Base-by-base conservation (phyloP, 2,113 vertebrate genomes). In the Ptychochromis oligacanthus region DNA sequence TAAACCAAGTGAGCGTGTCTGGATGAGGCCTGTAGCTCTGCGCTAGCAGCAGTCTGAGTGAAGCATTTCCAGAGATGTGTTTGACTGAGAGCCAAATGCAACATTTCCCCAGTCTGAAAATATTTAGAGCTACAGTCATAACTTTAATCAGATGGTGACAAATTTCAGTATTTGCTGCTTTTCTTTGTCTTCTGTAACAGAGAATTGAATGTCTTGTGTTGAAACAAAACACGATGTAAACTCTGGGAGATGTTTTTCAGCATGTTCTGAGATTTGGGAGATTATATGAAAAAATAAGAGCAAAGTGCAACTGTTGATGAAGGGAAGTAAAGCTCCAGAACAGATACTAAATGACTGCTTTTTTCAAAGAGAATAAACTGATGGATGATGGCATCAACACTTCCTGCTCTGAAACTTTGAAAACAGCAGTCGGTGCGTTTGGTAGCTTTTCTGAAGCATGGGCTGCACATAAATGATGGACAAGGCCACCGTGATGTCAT, bases 51-150 rank as follows among this genome's bases (percentile, higher is more conserved):
- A 38, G 36, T 52, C 55, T 24, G 54, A 76, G 67, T 20, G 14
- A 74, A 22, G 36, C 60, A 70, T 78, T 74, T 24, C 4, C 2
- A 59, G 85, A 89, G 80, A 77, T 36, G 76, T 77, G 81, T 60
- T 81, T 49, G 76, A 70, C 56, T 55, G 75, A 38, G 5, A 18
- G 15, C 20, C 4, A 18, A 64, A 7, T 64, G 34, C 46, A 72
- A 26, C 65, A 52, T 0, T 60, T 56, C 7, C 38, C 24, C 49
- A 59, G 54, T 4, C 38, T 0, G 26, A 22, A 28, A 46, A 2
- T 52, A 18, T 7, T 52, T 3, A 18, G 49, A 9, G 52, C 18
- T n/a, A 18, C 18, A 70, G 24, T 49, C 24, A 49, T 49, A 0
- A 3, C 46, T 49, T 70, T 12, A 70, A 49, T 70, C 3, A 28